Evolutionary conservation across 1,140 invertebrate species (phyloP).

Genomic region (Megalopta genalis): DNA sequence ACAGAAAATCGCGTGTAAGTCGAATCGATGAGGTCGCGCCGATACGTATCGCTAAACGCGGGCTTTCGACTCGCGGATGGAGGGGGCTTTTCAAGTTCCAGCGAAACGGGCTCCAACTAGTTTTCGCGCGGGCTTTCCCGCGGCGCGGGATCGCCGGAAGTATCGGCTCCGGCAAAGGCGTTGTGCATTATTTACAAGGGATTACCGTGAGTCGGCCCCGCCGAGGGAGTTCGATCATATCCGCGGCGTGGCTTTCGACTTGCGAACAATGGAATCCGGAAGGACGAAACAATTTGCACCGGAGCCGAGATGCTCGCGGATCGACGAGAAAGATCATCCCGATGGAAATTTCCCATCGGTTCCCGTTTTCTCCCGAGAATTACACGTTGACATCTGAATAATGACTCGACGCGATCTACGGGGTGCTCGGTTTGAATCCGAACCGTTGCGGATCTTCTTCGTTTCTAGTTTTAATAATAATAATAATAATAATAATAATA

Average conservation of each 20-base stretch:
- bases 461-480: too few relatives aligned
- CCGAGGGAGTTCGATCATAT: slow-evolving; percentile 38
- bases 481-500: too few relatives aligned
- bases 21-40: slow-evolving; percentile 51
- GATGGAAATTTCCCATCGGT: slow-evolving; percentile 2
- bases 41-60: slow-evolving; percentile 59
- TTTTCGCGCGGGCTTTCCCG: slow-evolving; percentile 56
- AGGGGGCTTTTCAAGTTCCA: slow-evolving; percentile 63
- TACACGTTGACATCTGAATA: not conserved
- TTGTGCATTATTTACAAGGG: slow-evolving; percentile 66
- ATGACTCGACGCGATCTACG: not conserved
- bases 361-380: not conserved
- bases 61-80: slow-evolving; percentile 49
- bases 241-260: slow-evolving; percentile 12
- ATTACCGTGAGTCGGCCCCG: slow-evolving; percentile 52
- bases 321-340: not conserved
- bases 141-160: slow-evolving; percentile 25
- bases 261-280: not conserved
- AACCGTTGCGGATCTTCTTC: too few relatives aligned
- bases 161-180: slow-evolving; percentile 17
- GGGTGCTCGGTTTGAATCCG: not conserved
- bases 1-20: slow-evolving; percentile 59
- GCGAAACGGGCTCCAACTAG: slow-evolving; percentile 57
- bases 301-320: not conserved
- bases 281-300: not conserved